Conservation (phyloP, 2,888 invertebrate genomes). For the Tenthredo mesomela region DNA sequence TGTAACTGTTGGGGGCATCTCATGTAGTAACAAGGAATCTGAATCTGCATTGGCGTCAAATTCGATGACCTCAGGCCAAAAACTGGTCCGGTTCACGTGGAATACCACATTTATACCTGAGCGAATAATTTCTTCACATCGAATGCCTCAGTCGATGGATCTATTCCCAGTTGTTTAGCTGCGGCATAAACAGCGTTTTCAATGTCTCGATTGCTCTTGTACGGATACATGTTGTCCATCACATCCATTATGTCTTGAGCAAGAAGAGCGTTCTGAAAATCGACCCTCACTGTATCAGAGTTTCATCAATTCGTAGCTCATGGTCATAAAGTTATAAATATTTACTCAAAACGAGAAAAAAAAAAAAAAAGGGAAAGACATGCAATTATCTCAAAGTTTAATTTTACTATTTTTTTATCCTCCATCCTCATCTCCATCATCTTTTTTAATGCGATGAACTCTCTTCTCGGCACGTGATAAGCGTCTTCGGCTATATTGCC, state of each 20-base stretch:
- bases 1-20: too few species aligned
- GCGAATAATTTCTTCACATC: conserved; percentile 78
- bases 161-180: conserved; percentile 79
- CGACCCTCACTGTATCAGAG: background rate
- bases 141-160: conserved; percentile 75
- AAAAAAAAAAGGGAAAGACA: too few species aligned
- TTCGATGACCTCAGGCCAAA: too few species aligned
- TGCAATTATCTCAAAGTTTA: background rate
- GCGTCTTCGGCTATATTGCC: conserved; percentile 77
- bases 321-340: background rate
- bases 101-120: conserved; percentile 79
- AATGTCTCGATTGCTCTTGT: conserved; percentile 80
- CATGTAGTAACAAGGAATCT: too few species aligned
- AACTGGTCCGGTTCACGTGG: too few species aligned
- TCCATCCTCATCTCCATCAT: conserved; percentile 62
- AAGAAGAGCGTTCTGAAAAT: conserved; percentile 74
- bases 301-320: background rate
- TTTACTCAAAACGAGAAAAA: background rate
- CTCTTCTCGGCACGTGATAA: conserved; percentile 77
- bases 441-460: conserved; percentile 75
- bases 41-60: too few species aligned
- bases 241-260: conserved; percentile 79
- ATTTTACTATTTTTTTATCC: conserved; percentile 52
- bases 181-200: conserved; percentile 78
- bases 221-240: conserved; percentile 76